Evolutionary conservation across 2,888 invertebrate genomes (phyloP).

Genomic region (Amblyteles armatorius): DNA sequence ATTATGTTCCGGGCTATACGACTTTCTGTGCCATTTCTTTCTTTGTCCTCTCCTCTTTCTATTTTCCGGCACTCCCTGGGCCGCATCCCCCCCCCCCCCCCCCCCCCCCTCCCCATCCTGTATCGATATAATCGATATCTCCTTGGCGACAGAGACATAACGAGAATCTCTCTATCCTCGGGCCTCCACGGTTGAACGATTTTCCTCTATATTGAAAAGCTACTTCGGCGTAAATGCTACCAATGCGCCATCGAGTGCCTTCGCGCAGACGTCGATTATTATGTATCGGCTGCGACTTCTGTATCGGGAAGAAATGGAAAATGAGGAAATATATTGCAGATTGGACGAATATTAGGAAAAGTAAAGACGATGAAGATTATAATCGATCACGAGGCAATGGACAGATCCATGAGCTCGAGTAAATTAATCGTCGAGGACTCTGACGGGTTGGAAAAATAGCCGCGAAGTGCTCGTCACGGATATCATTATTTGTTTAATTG

Average conservation of each 20-base stretch:
- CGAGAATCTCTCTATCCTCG: constrained; percentile 17
- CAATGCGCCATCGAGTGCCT: neutral
- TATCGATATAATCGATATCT: constrained; percentile 61
- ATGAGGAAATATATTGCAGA: neutral
- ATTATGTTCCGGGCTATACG: neutral
- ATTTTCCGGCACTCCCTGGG: constrained; percentile 27
- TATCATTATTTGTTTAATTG: no score
- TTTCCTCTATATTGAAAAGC: constrained; percentile 49
- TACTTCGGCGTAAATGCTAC: constrained; percentile 40
- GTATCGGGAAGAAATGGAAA: neutral
- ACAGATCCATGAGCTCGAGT: neutral
- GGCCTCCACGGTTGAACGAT: constrained; percentile 21
- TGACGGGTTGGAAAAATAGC: no score
- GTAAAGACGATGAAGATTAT: neutral
- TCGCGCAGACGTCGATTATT: neutral
- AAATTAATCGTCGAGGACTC: no score
- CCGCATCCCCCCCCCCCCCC: neutral
- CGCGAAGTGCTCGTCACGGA: no score
- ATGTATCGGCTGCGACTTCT: constrained; percentile 9
- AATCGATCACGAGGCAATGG: neutral
- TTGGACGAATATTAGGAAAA: neutral
- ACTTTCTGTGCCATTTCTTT: constrained; percentile 20
- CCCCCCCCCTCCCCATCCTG: neutral
- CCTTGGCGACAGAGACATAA: constrained; percentile 50
- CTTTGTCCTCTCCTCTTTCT: constrained; percentile 16